A percentile compares a stretch with the other conserved stretches of the same genome.
phyloP scores from a whole-genome alignment of 2,113 vertebrate species.

The Penelope pileata region DNA sequence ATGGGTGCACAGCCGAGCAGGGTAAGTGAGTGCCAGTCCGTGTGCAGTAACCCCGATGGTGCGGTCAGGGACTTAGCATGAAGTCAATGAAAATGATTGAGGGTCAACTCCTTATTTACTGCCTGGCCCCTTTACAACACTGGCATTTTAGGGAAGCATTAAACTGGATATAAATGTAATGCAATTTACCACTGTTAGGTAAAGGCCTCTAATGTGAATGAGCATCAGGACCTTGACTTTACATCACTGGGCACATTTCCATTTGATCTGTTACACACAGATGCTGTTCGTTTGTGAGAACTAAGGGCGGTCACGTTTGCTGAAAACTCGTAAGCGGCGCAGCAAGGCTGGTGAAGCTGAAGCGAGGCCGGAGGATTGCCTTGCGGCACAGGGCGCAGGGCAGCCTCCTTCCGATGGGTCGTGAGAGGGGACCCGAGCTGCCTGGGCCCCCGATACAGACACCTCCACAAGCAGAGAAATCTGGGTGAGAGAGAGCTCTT shows the following conservation, averaged over 20 bases:
- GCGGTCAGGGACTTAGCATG: neutral
- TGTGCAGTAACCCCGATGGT: neutral
- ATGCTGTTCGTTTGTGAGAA: neutral
- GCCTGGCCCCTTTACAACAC: neutral
- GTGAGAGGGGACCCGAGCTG: neutral
- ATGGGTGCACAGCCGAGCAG: accelerated
- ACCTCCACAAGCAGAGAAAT: neutral
- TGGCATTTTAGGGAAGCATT: neutral
- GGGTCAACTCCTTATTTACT: constrained; percentile 1
- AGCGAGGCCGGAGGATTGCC: neutral
- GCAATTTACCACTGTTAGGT: constrained; percentile 16
- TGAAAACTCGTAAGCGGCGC: neutral
- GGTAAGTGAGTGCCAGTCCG: neutral
- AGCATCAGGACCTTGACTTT: constrained; percentile 11
- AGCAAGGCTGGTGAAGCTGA: neutral
- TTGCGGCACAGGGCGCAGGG: neutral
- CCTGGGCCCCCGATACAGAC: neutral
- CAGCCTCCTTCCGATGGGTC: neutral
- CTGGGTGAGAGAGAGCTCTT: neutral
- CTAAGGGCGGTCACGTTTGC: neutral
- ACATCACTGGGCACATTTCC: accelerated
- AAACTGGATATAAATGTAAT: neutral
- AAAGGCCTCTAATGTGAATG: neutral
- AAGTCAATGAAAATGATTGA: constrained; percentile 46
- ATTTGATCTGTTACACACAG: neutral